Base-by-base conservation (phyloP, 2,888 invertebrate genomes). In the Ichneumoninae sp. region DNA sequence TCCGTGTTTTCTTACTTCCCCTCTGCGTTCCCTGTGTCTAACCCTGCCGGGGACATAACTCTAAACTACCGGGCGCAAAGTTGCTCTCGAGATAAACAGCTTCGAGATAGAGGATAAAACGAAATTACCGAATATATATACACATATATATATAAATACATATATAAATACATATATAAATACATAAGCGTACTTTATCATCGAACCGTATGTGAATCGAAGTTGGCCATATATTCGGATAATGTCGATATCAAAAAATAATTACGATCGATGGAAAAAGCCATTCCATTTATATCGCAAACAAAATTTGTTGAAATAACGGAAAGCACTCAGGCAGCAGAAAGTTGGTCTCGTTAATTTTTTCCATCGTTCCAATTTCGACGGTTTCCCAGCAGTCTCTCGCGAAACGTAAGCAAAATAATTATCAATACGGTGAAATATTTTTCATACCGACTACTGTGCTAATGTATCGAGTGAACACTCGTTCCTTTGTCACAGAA, bases 1-100 rank as follows among this genome's bases (percentile, higher is more conserved):
- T 52, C 70, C 44, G 57, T 60, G 77, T 50, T 78, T 78, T 36
- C 70, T 50, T 68, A 83, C 74, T 74, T 74, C 6, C 33, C 63
- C 63, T 16, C 44, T 19, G 22, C 50, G 33, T 47, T 63, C 33
- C 10, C 63, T 30, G 54, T 71, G 52, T 57, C 26, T 22, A 71
- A 76, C 74, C 50, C 19, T 13, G 22, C 5, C 22, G 36, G 57
- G 50, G 60, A 78, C 40, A 63, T 40, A 36, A 19, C 40, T 71
- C 71, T 63, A 74, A 83, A 73, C 63, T 52, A 73, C 73, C 40
- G 7, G 57, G 44, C 73, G 50, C 60, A 63, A 78, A 74, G 50
- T 74, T 69, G 40, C 63, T 36, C 22, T 8, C 16, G 40, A 50
- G n/a, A 81, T 63, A 33, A 63, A 60, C 26, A 60, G 13, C 26